Conservation (phyloP, 2,888 invertebrate genomes). For the Venustoraphidia nigricollis region DNA sequence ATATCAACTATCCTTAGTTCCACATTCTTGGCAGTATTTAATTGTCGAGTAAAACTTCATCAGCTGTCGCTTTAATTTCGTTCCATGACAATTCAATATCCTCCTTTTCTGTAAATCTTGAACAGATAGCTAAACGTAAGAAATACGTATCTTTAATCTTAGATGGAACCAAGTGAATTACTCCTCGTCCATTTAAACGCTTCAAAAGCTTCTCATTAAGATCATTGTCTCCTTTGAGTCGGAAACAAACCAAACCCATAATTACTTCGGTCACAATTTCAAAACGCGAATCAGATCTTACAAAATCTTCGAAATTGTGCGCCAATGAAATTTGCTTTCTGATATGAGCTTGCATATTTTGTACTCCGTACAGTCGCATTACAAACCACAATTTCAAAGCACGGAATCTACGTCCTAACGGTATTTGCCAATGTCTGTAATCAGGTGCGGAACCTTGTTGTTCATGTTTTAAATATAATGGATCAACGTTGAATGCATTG, state of each 20-base stretch:
- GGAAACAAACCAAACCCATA: slow-evolving; percentile 95
- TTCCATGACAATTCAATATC: slow-evolving; percentile 81
- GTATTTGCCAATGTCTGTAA: slow-evolving; percentile 96
- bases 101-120: slow-evolving; percentile 60
- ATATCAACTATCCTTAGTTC: not conserved
- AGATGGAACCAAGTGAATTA: slow-evolving; percentile 86
- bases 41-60: slow-evolving; percentile 40
- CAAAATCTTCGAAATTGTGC: slow-evolving; percentile 69
- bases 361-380: slow-evolving; percentile 72
- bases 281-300: slow-evolving; percentile 64
- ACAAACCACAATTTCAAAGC: slow-evolving; percentile 94
- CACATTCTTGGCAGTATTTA: not conserved
- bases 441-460: slow-evolving; percentile 82
- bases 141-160: slow-evolving; percentile 74
- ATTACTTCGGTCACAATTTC: slow-evolving; percentile 78
- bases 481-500: slow-evolving; percentile 94
- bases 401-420: slow-evolving; percentile 82
- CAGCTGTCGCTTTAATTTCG: slow-evolving; percentile 62
- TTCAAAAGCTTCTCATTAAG: slow-evolving; percentile 67
- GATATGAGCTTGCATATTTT: slow-evolving; percentile 75
- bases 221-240: slow-evolving; percentile 75
- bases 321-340: slow-evolving; percentile 76
- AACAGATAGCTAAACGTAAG: slow-evolving; percentile 80
- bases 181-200: slow-evolving; percentile 74
- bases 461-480: slow-evolving; percentile 89